Evolutionary conservation across 2,113 vertebrate species (phyloP).

Genomic region (Beaufortia kweichowensis): DNA sequence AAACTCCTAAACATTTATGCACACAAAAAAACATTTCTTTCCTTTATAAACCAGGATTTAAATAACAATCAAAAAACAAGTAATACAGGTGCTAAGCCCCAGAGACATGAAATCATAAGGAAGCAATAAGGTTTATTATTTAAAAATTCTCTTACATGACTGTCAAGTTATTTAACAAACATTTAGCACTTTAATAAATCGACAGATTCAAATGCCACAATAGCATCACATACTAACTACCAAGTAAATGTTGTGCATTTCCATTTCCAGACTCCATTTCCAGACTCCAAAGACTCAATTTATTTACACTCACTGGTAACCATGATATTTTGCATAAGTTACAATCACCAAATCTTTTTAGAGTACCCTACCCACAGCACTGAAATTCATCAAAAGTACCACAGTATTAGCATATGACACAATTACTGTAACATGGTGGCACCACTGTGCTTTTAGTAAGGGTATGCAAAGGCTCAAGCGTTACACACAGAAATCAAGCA

Average conservation of each 20-base stretch:
- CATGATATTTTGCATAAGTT: no score
- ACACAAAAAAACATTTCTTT: background rate
- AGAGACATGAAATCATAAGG: background rate
- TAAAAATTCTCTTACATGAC: background rate
- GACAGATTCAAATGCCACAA: no score
- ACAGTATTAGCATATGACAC: no score
- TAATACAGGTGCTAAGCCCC: background rate
- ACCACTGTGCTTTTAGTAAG: background rate
- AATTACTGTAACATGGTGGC: background rate
- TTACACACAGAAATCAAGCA: constrained; percentile 39
- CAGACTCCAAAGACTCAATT: no score
- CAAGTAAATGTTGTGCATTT: no score
- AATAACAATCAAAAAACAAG: background rate
- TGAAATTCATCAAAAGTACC: background rate
- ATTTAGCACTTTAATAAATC: background rate
- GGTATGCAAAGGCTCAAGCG: constrained; percentile 4
- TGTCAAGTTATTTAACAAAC: background rate
- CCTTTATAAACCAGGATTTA: background rate
- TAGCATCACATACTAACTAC: no score
- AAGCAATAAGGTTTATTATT: constrained; percentile 1
- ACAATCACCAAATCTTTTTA: no score
- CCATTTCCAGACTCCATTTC: no score
- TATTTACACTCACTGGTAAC: no score
- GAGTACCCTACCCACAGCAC: no score
- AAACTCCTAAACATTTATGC: background rate